Evolutionary conservation across 1,140 invertebrate species (phyloP), one percentile per base, ranked within the genome.

Genomic region (Cyclargus thomasi): DNA sequence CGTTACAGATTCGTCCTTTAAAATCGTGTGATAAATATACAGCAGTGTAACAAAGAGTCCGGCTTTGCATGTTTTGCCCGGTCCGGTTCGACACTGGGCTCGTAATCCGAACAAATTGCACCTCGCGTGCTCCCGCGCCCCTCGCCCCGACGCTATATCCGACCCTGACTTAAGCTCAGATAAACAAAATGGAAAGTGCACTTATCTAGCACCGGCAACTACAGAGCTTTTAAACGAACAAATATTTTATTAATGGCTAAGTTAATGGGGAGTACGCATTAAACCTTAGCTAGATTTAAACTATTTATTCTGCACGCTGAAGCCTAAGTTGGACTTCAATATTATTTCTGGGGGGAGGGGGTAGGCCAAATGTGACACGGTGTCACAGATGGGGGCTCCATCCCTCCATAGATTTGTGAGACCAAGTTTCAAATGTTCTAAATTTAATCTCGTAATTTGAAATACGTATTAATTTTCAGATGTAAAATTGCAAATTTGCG

Each of bases 41-140:
- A 47, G 39, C 14, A 47, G 39, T 47, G 39, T 47, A 47, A 47
- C 39, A 47, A 47, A 47, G 39, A 47, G 39, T 8, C 39, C 39
- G 39, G 39, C 39, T 47, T 47, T 47, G 39, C 39, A 47, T 47
- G 39, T 47, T 47, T 47, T 47, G 39, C 39, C 39, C 39, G 39
- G 39, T 47, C 39, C 39, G 39, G 39, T 47, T 47, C 39, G 39
- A 47, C 39, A 47, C 14, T 8, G 39, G 39, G 39, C 39, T 2
- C 11, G 39, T 47, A 47, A 47, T 47, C 39, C 39, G 39, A 11
- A 47, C 39, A 47, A 47, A 47, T 47, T 47, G 39, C 39, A 11
- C 39, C 39, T 0, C 39, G 39, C 11, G 39, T 47, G 39, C 39
- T 11, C 10, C 29, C 29, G 29, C 29, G 29, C 2, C 2, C 1